Evolutionary conservation across 2,888 invertebrate genomes (phyloP), one percentile per base, ranked within the genome.

Genomic region (Diogma glabrata): DNA sequence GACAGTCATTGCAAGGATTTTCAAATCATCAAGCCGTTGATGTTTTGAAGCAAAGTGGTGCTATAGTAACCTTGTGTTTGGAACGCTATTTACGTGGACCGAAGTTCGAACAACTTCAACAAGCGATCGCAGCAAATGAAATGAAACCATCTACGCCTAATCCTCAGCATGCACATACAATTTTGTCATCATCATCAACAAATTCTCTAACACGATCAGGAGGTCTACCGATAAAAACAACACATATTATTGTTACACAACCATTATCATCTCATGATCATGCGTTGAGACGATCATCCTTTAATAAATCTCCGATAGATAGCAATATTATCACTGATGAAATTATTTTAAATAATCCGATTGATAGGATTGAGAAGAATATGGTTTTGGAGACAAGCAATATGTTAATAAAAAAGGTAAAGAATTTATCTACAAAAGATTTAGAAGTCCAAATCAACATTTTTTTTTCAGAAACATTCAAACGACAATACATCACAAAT

Each of bases 21-120:
- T 91, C 91, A 51, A 99, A 99, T 73, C 93, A 95, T 64, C 87
- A 97, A 62, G 96, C 97, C 1, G 97, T 99, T 1, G 94, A 97
- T 68, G 88, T 96, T 46, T 75, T 99, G 51, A 82, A 95, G 58
- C 92, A 90, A 66, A 95, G 96, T 54, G 95, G 95, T 3, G 87
- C 85, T 61, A 78, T 85, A 33, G 97, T 97, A 28, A 82, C 84
- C 46, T 73, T 99, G 12, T 87, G 92, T 59, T 72, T 96, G 57
- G 93, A 94, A 64, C 80, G 92, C 65, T 95, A 91, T 67, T 75
- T 90, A 36, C 84, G 91, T 58, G 93, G 92, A 3, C 88, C 90
- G 12, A 90, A 90, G 67, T 90, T 82, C 68, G 89, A 90, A 64
- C 89, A 90, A 68, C 72, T 89, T 53, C 88, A 88, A 69, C 86